These are phyloP conservation scores for Cerceris ruficornis DNA, from an alignment of 2,888 invertebrate species.

Conservation along the genomic window DNA sequence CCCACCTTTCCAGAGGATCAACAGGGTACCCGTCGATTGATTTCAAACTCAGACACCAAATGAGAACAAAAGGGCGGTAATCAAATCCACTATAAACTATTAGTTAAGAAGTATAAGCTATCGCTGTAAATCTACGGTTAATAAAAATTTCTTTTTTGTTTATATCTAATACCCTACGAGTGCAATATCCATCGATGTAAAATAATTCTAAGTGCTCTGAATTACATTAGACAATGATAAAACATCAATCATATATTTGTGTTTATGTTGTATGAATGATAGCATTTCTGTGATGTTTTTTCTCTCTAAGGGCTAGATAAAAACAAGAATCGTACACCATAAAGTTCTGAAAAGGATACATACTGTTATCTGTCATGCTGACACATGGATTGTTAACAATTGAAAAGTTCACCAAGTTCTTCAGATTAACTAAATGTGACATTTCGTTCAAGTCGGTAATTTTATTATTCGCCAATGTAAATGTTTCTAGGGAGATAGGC, in stretches of 20 bases:
- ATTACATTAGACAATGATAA: slow-evolving; percentile 31
- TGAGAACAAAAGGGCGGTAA: slow-evolving; percentile 95
- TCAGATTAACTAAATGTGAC: slow-evolving; percentile 90
- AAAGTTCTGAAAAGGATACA: slow-evolving; percentile 87
- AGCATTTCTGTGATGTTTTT: slow-evolving; percentile 9
- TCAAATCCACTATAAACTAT: slow-evolving; percentile 89
- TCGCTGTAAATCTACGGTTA: slow-evolving; percentile 56
- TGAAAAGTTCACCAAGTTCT: slow-evolving; percentile 90
- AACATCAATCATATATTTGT: slow-evolving; percentile 12
- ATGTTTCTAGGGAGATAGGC: slow-evolving; percentile 88
- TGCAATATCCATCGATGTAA: slow-evolving; percentile 25
- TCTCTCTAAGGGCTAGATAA: slow-evolving; percentile 37
- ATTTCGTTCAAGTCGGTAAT: slow-evolving; percentile 94
- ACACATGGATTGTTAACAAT: slow-evolving; percentile 95
- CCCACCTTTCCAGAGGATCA: slow-evolving; percentile 94
- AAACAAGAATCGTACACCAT: slow-evolving; percentile 6
- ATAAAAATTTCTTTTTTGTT: slow-evolving; percentile 26
- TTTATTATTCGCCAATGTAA: slow-evolving; percentile 92
- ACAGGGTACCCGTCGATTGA: slow-evolving; percentile 94
- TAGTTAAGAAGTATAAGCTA: slow-evolving; percentile 78
- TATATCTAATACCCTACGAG: slow-evolving; percentile 47
- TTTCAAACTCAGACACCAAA: slow-evolving; percentile 95
- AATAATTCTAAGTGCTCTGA: slow-evolving; percentile 26
- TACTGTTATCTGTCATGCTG: slow-evolving; percentile 88
- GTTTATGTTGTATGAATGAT: slow-evolving; percentile 10